phyloP scores from a whole-genome alignment of 2,113 vertebrate species.

The Clarias gariepinus region DNA sequence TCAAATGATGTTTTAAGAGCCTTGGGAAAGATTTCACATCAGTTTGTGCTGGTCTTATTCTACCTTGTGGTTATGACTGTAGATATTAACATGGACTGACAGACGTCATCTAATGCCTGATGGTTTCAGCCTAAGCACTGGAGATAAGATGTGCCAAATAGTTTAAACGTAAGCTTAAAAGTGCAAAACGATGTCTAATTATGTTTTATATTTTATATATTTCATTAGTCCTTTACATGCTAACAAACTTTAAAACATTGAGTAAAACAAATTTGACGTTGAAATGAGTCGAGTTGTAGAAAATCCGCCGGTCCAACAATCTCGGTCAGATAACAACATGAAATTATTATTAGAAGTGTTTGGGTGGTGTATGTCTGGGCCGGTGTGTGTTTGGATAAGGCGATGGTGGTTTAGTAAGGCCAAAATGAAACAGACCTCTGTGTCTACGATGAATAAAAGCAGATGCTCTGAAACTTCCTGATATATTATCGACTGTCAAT shows the following conservation, averaged over 20 bases:
- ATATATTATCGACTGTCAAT: conserved; percentile 15
- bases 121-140: conserved; percentile 32
- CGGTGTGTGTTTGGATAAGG: conserved; percentile 43
- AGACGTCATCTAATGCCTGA: conserved; percentile 66
- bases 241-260: neutral
- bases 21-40: conserved; percentile 58
- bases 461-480: conserved; percentile 33
- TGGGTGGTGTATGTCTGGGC: conserved; percentile 13
- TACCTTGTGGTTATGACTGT: conserved; percentile 58
- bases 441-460: conserved; percentile 34
- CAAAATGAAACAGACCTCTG: conserved; percentile 45
- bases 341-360: conserved; percentile 31
- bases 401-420: conserved; percentile 18
- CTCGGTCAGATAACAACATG: neutral
- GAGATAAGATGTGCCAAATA: neutral
- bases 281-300: neutral
- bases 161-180: neutral
- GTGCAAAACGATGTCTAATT: neutral
- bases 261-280: neutral
- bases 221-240: neutral
- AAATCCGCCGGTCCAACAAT: neutral
- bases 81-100: conserved; percentile 63
- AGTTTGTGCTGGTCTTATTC: conserved; percentile 52
- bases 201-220: neutral
- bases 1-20: conserved; percentile 59